Evolutionary conservation across 2,888 invertebrate genomes (phyloP).

Genomic region (Machimus atricapillus): DNA sequence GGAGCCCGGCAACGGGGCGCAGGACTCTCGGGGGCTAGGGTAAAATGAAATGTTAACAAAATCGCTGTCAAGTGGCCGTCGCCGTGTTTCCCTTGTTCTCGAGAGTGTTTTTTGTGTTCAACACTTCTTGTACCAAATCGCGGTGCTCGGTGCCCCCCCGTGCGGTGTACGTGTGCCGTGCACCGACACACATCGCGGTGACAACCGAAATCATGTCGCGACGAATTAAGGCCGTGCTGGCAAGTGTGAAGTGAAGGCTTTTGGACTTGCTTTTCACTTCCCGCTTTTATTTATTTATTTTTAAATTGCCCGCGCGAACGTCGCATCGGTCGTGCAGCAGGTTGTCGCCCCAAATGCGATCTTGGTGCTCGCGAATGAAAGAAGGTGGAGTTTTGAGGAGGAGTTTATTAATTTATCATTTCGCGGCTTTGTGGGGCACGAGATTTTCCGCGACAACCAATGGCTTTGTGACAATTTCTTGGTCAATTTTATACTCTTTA

Average conservation of each 20-base stretch:
- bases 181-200: neutral
- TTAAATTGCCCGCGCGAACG: neutral
- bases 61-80: slow-evolving; percentile 15
- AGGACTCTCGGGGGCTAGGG: neutral
- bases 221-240: slow-evolving; percentile 15
- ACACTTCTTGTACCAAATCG: neutral
- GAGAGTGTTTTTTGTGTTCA: slow-evolving; percentile 5
- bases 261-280: slow-evolving; percentile 10
- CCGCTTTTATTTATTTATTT: neutral
- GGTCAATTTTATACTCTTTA: neutral
- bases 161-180: neutral
- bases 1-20: too few relatives aligned
- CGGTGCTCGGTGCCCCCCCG: neutral
- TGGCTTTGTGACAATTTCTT: neutral
- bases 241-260: slow-evolving; percentile 35
- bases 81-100: slow-evolving; percentile 4
- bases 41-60: slow-evolving; percentile 27
- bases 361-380: neutral
- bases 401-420: slow-evolving; percentile 18
- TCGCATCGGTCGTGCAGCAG: neutral
- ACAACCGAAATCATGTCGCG: slow-evolving; percentile 35
- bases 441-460: neutral
- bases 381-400: slow-evolving; percentile 31
- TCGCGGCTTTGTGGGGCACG: neutral
- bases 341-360: slow-evolving; percentile 8